These are phyloP conservation scores for Caenorhabditis doughertyi DNA, from an alignment of 2,888 invertebrate species.

Conservation along the genomic window DNA sequence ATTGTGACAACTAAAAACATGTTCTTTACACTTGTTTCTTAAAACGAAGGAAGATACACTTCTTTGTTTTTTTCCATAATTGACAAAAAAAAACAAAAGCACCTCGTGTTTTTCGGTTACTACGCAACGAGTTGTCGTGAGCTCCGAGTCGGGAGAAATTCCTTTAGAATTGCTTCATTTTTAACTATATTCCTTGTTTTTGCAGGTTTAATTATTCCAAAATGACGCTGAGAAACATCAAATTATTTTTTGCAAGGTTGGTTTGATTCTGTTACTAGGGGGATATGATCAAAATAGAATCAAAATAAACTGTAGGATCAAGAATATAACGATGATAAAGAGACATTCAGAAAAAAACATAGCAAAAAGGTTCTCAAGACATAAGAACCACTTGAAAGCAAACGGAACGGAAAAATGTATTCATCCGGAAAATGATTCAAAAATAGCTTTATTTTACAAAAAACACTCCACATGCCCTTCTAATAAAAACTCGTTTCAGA, in stretches of 20 bases:
- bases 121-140: constrained; percentile 43
- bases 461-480: not conserved
- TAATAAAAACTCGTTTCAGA: constrained; percentile 24
- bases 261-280: not conserved
- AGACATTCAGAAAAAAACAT: too few species aligned
- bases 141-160: constrained; percentile 22
- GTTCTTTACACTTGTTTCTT: not conserved
- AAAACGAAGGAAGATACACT: not conserved
- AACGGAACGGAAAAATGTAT: not conserved
- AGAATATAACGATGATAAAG: not conserved
- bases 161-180: constrained; percentile 1
- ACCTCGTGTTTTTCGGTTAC: constrained; percentile 49
- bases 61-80: not conserved
- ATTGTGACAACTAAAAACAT: constrained; percentile 15
- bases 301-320: not conserved
- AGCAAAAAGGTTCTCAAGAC: too few species aligned
- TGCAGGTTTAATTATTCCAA: constrained; percentile 60
- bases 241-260: constrained; percentile 49
- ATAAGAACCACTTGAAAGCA: constrained; percentile 3
- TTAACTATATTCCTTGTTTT: not conserved
- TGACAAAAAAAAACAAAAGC: constrained; percentile 23
- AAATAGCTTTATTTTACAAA: not conserved
- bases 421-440: not conserved
- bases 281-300: not conserved
- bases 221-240: constrained; percentile 48